Evolutionary conservation across 1,140 invertebrate species (phyloP).

Genomic region (Leptonema lineaticorne): DNA sequence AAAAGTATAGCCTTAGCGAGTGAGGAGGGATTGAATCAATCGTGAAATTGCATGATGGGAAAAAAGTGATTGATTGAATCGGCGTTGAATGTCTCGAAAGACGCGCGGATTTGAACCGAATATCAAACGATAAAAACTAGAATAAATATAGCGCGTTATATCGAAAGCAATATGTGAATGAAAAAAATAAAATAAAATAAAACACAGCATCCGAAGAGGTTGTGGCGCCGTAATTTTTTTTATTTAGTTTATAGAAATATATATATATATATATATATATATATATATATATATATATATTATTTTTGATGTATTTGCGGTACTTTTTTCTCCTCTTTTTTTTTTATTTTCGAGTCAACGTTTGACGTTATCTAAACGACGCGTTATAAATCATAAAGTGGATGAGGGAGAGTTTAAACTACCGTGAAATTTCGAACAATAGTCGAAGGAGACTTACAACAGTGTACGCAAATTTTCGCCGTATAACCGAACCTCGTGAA

Average conservation of each 20-base stretch:
- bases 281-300: too few species aligned
- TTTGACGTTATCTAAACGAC: not conserved
- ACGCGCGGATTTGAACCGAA: not conserved
- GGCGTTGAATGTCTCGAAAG: constrained; percentile 5
- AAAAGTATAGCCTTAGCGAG: constrained; percentile 25
- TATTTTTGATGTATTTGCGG: not conserved
- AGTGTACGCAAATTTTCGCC: not conserved
- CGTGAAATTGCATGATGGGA: constrained; percentile 39
- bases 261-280: too few species aligned
- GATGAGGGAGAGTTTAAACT: not conserved
- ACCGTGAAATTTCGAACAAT: not conserved
- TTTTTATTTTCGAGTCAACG: constrained; percentile 2
- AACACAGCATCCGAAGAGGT: too few species aligned
- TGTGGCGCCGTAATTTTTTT: not conserved
- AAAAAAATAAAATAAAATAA: constrained; percentile 15
- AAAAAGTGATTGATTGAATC: constrained; percentile 41
- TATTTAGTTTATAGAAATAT: not conserved
- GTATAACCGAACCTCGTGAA: not conserved
- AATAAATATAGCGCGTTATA: too few species aligned
- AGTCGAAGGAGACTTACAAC: not conserved
- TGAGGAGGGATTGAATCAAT: constrained; percentile 39
- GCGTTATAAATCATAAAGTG: not conserved
- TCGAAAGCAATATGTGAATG: too few species aligned
- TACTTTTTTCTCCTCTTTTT: constrained; percentile 4
- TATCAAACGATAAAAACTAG: not conserved